phyloP scores from a whole-genome alignment of 2,113 vertebrate species.

The Enhydra lutris region DNA sequence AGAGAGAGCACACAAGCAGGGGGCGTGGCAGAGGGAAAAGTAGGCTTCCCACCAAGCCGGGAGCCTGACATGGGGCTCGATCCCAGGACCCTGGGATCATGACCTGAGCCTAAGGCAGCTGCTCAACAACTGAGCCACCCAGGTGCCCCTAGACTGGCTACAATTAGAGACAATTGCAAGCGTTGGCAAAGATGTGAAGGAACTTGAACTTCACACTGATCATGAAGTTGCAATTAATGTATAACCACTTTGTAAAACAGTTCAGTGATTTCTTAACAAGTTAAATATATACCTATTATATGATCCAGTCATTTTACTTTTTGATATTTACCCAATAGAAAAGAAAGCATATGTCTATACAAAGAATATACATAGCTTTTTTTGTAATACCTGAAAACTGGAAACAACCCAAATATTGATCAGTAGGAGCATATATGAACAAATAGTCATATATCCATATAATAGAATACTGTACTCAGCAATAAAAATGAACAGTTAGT shows the following conservation, averaged over 20 bases:
- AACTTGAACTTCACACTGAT: not conserved
- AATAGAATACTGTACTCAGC: not conserved
- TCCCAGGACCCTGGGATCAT: too few species aligned
- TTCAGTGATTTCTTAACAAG: not conserved
- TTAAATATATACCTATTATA: not conserved
- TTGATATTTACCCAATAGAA: not conserved
- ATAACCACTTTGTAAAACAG: not conserved
- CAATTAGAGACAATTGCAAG: not conserved
- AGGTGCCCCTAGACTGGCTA: not conserved
- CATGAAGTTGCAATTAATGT: not conserved
- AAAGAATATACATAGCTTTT: not conserved
- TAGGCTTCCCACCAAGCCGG: too few species aligned
- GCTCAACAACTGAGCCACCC: too few species aligned
- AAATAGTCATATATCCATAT: not conserved
- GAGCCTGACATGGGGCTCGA: too few species aligned
- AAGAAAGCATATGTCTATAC: not conserved
- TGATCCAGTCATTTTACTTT: not conserved
- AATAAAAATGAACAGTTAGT: not conserved
- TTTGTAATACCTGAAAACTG: slow-evolving; percentile 8
- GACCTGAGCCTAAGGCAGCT: too few species aligned
- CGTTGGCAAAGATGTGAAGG: not conserved
- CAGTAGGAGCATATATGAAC: not conserved
- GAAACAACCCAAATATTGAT: not conserved
- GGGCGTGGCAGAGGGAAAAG: too few species aligned
- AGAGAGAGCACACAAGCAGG: too few species aligned